Evolutionary conservation across 2,797 vertebrate species (phyloP).

Genomic region (Crenichthys baileyi): DNA sequence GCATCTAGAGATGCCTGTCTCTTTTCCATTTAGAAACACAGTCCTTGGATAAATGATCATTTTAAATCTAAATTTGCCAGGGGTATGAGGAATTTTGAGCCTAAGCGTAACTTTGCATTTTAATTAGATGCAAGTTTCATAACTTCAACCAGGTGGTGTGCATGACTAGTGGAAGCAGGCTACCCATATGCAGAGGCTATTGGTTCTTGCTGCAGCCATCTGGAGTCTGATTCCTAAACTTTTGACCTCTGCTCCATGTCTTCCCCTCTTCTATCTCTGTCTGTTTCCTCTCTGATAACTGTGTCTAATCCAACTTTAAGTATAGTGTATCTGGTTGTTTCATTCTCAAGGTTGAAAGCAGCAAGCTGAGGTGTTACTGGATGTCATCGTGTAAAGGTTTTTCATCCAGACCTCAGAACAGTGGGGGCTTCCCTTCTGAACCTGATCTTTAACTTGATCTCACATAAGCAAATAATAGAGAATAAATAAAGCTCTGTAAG

Average conservation of each 20-base stretch:
- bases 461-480: not conserved
- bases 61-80: too few species aligned
- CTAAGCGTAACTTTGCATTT: not conserved
- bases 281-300: not conserved
- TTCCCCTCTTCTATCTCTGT: not conserved
- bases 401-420: not conserved
- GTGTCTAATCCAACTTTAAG: not conserved
- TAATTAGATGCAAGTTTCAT: not conserved
- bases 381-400: not conserved
- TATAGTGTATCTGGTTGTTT: not conserved
- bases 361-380: not conserved
- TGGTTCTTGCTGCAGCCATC: not conserved
- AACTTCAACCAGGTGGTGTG: not conserved
- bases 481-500: not conserved
- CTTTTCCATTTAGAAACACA: not conserved
- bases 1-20: too few species aligned
- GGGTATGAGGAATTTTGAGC: not conserved
- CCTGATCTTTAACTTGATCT: not conserved
- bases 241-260: not conserved
- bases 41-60: too few species aligned
- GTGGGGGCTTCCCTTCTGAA: not conserved
- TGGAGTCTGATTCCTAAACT: not conserved
- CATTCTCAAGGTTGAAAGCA: not conserved
- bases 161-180: not conserved
- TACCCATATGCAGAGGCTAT: not conserved